Percentiles rank a stretch among this genome's conserved stretches.
These are phyloP conservation scores for Elaphurus davidianus DNA, from an alignment of 2,113 vertebrate genomes.

Conservation along the genomic window DNA sequence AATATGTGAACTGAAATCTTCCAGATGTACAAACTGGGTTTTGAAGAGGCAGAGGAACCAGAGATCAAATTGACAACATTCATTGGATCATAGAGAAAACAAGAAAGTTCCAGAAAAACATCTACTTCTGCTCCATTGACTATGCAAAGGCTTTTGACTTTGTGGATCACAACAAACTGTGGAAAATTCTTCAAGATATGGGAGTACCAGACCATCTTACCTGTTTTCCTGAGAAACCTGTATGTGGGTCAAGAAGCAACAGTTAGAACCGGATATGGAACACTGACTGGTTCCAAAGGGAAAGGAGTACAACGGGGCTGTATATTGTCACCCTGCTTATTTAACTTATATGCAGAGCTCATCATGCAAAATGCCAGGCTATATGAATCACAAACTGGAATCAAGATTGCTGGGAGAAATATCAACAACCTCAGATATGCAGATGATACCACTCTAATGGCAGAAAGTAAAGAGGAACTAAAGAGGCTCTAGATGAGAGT, in stretches of 20 bases:
- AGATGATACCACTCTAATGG: background rate
- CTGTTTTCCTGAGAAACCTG: background rate
- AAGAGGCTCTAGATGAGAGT: background rate
- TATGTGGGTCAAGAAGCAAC: background rate
- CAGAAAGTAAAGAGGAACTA: background rate
- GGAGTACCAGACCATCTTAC: background rate
- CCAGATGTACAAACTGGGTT: background rate
- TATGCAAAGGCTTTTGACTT: background rate
- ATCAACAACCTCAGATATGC: background rate
- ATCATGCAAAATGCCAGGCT: background rate
- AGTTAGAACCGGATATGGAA: background rate
- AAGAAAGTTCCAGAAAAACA: background rate
- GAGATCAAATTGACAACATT: background rate
- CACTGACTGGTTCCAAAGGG: background rate
- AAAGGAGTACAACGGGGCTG: background rate
- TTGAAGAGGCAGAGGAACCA: background rate
- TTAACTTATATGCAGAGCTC: background rate
- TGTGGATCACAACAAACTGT: background rate
- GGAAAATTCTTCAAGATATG: background rate
- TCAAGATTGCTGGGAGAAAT: background rate
- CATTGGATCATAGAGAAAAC: background rate
- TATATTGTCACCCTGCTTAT: background rate
- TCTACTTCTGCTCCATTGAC: background rate
- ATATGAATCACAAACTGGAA: background rate
- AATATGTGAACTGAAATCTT: background rate